Evolutionary conservation across 1,140 invertebrate species (phyloP).

Genomic region (Xylocopa sonorina): DNA sequence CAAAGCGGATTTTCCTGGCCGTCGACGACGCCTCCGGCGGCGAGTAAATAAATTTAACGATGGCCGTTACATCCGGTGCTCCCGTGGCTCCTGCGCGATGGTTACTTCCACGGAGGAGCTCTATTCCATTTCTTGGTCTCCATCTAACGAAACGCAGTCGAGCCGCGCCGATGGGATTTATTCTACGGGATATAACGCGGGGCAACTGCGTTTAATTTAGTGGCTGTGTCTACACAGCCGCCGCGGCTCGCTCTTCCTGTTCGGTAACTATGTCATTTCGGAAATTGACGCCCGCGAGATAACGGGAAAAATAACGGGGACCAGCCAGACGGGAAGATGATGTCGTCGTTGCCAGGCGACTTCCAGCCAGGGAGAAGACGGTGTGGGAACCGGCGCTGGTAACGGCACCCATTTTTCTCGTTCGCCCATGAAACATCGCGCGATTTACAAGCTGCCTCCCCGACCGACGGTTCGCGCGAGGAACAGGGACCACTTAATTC

Average conservation of each 20-base stretch:
- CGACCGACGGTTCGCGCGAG: too few relatives aligned
- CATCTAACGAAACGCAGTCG: background rate
- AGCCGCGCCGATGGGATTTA: slow-evolving; percentile 20
- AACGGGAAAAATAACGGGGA: slow-evolving; percentile 17
- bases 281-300: slow-evolving; percentile 42
- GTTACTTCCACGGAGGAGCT: background rate
- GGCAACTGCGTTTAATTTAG: slow-evolving; percentile 35
- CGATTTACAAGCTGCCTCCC: slow-evolving; percentile 9
- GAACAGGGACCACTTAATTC: background rate
- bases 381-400: too few relatives aligned
- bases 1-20: background rate
- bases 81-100: background rate
- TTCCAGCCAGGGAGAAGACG: background rate
- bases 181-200: background rate
- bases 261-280: slow-evolving; percentile 42
- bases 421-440: background rate
- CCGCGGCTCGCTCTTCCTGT: slow-evolving; percentile 4
- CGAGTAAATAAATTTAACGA: background rate
- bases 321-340: background rate
- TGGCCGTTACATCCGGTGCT: background rate
- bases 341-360: slow-evolving; percentile 6
- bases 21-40: background rate
- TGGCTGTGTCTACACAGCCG: background rate
- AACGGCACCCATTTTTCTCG: slow-evolving; percentile 1
- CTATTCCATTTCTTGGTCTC: background rate